A percentile compares a stretch with the other conserved stretches of the same genome.
Conservation (phyloP, 2,888 invertebrate species). For the Loripinus fragilis region DNA sequence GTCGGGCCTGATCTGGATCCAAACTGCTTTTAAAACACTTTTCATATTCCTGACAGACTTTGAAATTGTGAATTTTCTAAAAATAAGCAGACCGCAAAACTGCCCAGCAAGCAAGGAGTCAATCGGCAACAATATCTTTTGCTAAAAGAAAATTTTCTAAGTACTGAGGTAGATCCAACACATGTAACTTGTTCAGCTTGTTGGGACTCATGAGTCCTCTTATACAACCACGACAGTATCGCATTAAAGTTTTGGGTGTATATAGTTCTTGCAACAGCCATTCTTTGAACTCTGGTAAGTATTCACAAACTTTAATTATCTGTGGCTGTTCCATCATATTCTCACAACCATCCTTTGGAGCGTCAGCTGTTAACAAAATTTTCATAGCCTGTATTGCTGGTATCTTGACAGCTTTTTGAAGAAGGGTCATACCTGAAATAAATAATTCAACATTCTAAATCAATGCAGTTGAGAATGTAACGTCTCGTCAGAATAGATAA, state of each 20-base stretch:
- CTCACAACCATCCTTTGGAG: constrained; percentile 33
- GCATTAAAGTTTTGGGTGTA: constrained; percentile 49
- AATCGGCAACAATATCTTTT: constrained; percentile 30
- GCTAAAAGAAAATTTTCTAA: constrained; percentile 56
- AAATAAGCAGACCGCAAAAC: too few relatives aligned
- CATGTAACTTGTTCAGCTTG: constrained; percentile 24
- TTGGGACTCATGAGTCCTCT: constrained; percentile 36
- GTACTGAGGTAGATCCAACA: constrained; percentile 46
- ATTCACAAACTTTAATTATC: constrained; percentile 48
- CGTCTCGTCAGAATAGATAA: too few relatives aligned
- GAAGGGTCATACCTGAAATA: constrained; percentile 51
- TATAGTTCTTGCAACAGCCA: constrained; percentile 60
- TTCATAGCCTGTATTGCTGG: constrained; percentile 55
- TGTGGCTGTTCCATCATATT: constrained; percentile 40
- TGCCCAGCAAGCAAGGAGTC: too few relatives aligned
- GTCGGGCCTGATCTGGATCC: too few relatives aligned
- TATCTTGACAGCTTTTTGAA: constrained; percentile 55
- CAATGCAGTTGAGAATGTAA: too few relatives aligned
- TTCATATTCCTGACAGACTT: too few relatives aligned
- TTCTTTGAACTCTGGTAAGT: constrained; percentile 47
- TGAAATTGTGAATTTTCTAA: too few relatives aligned
- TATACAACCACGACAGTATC: constrained; percentile 49
- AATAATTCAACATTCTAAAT: not conserved
- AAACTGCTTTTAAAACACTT: too few relatives aligned
- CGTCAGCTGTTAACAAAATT: constrained; percentile 54